Base-by-base conservation (phyloP, 2,888 invertebrate species). In the Mythimna loreyi region DNA sequence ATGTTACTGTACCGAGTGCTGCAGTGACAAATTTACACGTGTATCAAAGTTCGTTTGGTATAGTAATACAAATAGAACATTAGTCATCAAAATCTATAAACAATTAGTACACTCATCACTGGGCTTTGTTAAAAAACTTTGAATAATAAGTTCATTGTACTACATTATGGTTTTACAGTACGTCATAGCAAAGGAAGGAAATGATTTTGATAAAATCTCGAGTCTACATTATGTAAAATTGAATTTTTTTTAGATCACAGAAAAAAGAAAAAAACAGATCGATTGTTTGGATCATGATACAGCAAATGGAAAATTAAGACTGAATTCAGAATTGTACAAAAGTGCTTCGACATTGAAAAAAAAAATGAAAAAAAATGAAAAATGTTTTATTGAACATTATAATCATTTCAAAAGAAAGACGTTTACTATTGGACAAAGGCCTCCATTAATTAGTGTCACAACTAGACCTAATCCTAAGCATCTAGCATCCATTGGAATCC, bases 131-230 rank as follows among this genome's bases (percentile, higher is more conserved):
- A 40, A 23, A 50, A 56, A 43, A 8, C 1, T 2, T n/a, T 43
- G 36, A 40, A 66, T 33, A 30, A 68, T 68, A 28, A 9, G 21
- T 28, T n/a, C 13, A 3, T 23, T 50, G 2, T 13, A 23, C 7
- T 30, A 11, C n/a, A n/a, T 30, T 21, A 68, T 16, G 9, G 23
- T 8, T n/a, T 40, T 7, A 40, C 3, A 23, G 2, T 50, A 6
- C 28, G 30, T 52, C 69, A 69, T 33, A n/a, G 30, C 23, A 16
- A 23, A 11, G n/a, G 11, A 43, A 40, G 30, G 36, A 66, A 36
- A 65, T 19, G 13, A 28, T 36, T 49, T 36, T 49, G 13, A 65
- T 21, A 3, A 21, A 8, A 21, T 28, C 28, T 49, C 16, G 3
- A 36, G 21, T 36, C 21, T 16, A 28, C 9, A 11, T 11, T 0